A percentile compares a stretch with the other conserved stretches of the same genome.
Conservation (phyloP, 2,797 vertebrate species). For the Gallinago stenura region DNA sequence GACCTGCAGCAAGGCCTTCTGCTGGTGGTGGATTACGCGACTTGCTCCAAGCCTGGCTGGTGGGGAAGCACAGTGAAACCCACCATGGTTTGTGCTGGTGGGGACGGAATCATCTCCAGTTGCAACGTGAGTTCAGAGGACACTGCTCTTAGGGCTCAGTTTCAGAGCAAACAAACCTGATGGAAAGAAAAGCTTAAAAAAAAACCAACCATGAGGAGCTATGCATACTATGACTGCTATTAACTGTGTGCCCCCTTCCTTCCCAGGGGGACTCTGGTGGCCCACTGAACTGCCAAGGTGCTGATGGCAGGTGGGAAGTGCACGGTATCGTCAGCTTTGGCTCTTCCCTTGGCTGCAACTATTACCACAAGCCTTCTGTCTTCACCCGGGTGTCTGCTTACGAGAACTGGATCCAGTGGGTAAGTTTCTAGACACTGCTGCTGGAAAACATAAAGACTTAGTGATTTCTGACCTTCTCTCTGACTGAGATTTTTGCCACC, state of each 20-base stretch:
- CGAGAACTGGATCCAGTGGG: constrained; percentile 64
- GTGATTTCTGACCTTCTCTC: not conserved
- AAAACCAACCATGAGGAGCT: not conserved
- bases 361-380: constrained; percentile 69
- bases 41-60: constrained; percentile 67
- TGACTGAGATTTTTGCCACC: not conserved
- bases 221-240: not conserved
- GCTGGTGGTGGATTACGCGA: constrained; percentile 72
- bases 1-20: constrained; percentile 75
- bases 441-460: too few species aligned
- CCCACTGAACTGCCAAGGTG: constrained; percentile 67
- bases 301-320: constrained; percentile 66
- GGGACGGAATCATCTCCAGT: constrained; percentile 74
- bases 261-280: constrained; percentile 74
- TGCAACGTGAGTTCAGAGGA: constrained; percentile 69
- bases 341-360: constrained; percentile 63
- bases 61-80: constrained; percentile 70
- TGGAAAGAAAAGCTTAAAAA: not conserved
- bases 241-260: not conserved
- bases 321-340: constrained; percentile 71
- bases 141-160: not conserved
- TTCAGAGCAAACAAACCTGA: not conserved
- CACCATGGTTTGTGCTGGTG: constrained; percentile 76
- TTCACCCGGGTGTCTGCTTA: constrained; percentile 77
- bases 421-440: not conserved